A percentile compares a stretch with the other conserved stretches of the same genome.
These are phyloP conservation scores for Tipula lateralis DNA, from an alignment of 2,888 invertebrate species.

Conservation along the genomic window DNA sequence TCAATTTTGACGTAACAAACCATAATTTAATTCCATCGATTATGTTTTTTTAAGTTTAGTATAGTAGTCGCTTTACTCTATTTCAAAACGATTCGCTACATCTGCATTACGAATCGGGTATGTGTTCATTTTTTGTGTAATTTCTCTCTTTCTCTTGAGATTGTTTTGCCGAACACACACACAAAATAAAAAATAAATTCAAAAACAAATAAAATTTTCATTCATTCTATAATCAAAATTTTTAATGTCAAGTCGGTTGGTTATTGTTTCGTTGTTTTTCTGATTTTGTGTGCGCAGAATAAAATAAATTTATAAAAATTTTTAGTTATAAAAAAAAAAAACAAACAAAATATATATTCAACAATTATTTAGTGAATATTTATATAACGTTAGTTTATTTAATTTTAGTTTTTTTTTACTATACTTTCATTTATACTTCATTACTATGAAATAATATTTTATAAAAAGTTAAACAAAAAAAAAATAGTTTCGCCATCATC, in stretches of 20 bases:
- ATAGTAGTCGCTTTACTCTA: too few species aligned
- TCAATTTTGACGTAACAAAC: too few species aligned
- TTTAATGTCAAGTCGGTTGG: slow-evolving; percentile 1
- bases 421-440: neutral
- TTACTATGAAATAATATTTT: neutral
- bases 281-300: neutral
- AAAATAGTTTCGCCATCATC: slow-evolving; percentile 3
- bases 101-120: neutral
- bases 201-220: neutral
- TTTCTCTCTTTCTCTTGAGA: neutral
- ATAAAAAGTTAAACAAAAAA: neutral
- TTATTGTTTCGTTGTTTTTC: neutral
- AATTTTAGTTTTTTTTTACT: neutral
- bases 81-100: neutral
- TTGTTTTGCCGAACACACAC: neutral
- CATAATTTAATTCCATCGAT: too few species aligned
- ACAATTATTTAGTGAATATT: neutral
- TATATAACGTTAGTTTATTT: neutral
- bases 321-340: neutral
- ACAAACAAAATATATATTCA: neutral
- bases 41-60: too few species aligned
- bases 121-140: neutral
- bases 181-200: neutral
- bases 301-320: neutral
- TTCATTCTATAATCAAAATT: neutral